A percentile compares a stretch with the other conserved stretches of the same genome.
phyloP scores from a whole-genome alignment of 35 echinoderm and acorn worm genomes.

The Anneissia japonica region DNA sequence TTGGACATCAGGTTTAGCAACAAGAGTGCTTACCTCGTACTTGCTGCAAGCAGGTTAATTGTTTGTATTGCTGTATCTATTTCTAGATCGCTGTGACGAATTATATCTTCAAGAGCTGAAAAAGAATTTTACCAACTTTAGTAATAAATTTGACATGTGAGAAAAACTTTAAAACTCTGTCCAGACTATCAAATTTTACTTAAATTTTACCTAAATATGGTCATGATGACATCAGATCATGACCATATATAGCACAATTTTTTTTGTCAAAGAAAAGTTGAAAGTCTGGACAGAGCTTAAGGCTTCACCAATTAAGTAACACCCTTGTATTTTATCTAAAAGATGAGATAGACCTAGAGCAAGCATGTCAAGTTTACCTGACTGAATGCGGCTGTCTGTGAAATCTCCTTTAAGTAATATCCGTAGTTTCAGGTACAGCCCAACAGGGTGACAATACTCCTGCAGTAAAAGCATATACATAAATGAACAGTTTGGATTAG shows the following conservation, averaged over 20 bases:
- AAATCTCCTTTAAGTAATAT: constrained; percentile 51
- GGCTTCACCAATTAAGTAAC: too few species aligned
- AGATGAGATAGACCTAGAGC: background rate
- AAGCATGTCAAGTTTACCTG: constrained; percentile 35
- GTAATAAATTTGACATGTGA: too few species aligned
- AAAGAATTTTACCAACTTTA: constrained; percentile 7
- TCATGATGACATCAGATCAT: too few species aligned
- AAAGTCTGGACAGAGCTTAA: too few species aligned
- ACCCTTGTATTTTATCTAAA: too few species aligned
- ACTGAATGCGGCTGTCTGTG: constrained; percentile 43
- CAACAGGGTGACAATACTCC: constrained; percentile 82
- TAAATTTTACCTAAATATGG: too few species aligned
- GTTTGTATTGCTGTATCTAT: constrained; percentile 68
- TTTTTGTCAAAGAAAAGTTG: too few species aligned
- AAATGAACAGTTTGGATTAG: too few species aligned
- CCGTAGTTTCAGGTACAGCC: constrained; percentile 71
- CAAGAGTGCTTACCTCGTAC: constrained; percentile 62
- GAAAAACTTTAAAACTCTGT: too few species aligned
- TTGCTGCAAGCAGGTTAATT: constrained; percentile 45
- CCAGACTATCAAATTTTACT: too few species aligned
- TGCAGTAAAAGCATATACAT: constrained; percentile 10
- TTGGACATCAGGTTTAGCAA: too few species aligned
- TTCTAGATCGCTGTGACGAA: constrained; percentile 47
- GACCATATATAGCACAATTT: too few species aligned
- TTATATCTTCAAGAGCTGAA: constrained; percentile 77